These are phyloP conservation scores for Norana najaformis DNA, from an alignment of 2,888 invertebrate species.

Conservation along the genomic window DNA sequence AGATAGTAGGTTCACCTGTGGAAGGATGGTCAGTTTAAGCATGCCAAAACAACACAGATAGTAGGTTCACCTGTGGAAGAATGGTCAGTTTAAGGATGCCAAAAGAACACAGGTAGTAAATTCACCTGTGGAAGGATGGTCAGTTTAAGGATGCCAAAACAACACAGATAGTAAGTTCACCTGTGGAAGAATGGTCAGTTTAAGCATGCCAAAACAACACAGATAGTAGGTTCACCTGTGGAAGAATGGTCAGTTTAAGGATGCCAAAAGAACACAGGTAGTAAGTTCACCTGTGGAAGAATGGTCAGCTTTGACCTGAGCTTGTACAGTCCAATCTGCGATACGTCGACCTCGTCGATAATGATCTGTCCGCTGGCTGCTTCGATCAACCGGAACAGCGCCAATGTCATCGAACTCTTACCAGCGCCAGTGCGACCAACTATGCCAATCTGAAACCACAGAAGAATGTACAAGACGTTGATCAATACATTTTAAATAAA, in stretches of 20 bases:
- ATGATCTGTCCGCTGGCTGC: constrained; percentile 43
- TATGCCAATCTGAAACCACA: constrained; percentile 37
- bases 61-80: too few species aligned
- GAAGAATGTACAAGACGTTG: neutral
- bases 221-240: constrained; percentile 60
- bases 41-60: too few species aligned
- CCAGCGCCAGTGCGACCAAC: constrained; percentile 44
- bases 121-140: neutral
- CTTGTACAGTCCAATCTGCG: constrained; percentile 43
- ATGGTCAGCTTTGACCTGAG: constrained; percentile 56
- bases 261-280: neutral
- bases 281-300: constrained; percentile 62
- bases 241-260: constrained; percentile 51
- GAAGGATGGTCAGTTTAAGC: too few species aligned
- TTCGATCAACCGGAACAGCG: constrained; percentile 42
- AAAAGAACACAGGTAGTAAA: too few species aligned
- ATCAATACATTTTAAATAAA: neutral
- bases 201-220: neutral
- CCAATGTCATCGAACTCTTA: constrained; percentile 41
- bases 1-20: too few species aligned
- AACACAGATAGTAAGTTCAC: too few species aligned
- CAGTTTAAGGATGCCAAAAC: too few species aligned
- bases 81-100: too few species aligned
- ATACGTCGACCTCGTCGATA: constrained; percentile 54
- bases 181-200: neutral